Evolutionary conservation across 2,888 invertebrate genomes (phyloP).

Genomic region (Epinotia nisella): DNA sequence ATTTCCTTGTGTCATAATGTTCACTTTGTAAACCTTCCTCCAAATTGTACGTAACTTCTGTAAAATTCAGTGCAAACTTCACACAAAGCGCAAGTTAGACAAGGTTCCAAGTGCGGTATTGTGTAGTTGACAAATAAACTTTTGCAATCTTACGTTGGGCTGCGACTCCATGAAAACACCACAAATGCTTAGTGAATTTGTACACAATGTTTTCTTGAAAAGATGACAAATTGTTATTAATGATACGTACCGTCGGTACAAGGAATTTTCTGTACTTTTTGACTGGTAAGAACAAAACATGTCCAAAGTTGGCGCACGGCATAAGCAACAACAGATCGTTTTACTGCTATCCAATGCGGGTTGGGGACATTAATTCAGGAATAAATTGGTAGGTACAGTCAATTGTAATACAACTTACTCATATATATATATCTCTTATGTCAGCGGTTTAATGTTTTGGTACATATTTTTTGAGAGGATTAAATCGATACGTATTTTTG

Average conservation of each 20-base stretch:
- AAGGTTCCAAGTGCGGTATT: not conserved
- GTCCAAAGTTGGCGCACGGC: too few species aligned
- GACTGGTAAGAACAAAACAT: too few species aligned
- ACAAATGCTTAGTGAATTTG: not conserved
- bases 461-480: too few species aligned
- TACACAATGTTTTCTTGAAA: not conserved
- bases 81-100: constrained; percentile 12
- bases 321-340: too few species aligned
- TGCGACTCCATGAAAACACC: not conserved
- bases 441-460: too few species aligned
- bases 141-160: not conserved
- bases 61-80: constrained; percentile 18
- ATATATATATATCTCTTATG: too few species aligned
- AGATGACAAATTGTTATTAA: not conserved
- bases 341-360: too few species aligned
- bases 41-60: not conserved
- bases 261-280: not conserved
- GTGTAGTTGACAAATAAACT: constrained; percentile 7
- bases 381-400: too few species aligned
- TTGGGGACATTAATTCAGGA: too few species aligned
- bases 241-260: not conserved
- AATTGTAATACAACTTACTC: too few species aligned
- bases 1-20: not conserved
- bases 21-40: not conserved
- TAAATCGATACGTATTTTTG: too few species aligned